These are phyloP conservation scores for Andricus quercusramuli DNA, from an alignment of 2,888 invertebrate genomes.

Conservation along the genomic window DNA sequence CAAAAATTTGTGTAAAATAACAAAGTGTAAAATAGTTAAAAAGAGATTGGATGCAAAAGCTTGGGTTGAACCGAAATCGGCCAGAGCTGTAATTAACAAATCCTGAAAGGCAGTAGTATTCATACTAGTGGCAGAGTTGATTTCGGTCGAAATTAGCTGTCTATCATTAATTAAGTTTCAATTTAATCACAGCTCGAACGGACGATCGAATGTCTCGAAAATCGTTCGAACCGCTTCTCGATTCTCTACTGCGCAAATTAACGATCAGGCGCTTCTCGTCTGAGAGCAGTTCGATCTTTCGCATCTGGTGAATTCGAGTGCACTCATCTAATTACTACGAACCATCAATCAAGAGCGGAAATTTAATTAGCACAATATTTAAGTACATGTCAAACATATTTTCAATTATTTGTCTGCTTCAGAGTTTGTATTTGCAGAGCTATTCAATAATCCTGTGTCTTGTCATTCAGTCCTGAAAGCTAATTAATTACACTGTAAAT, in stretches of 20 bases:
- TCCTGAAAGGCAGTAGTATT: slow-evolving; percentile 57
- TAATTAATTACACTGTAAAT: background rate
- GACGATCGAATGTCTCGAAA: slow-evolving; percentile 51
- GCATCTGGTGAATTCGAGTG: slow-evolving; percentile 34
- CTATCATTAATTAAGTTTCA: slow-evolving; percentile 64
- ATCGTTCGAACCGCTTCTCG: slow-evolving; percentile 37
- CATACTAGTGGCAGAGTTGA: slow-evolving; percentile 54
- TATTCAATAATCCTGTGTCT: background rate
- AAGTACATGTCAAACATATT: slow-evolving; percentile 10
- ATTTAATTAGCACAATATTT: slow-evolving; percentile 26
- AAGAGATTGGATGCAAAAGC: slow-evolving; percentile 12
- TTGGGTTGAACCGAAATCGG: slow-evolving; percentile 63
- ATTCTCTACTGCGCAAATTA: slow-evolving; percentile 20
- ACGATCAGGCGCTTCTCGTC: background rate
- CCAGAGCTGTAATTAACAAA: slow-evolving; percentile 66
- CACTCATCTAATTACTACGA: slow-evolving; percentile 22
- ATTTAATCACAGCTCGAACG: slow-evolving; percentile 56
- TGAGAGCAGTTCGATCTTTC: slow-evolving; percentile 38
- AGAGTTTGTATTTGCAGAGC: background rate
- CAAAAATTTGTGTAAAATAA: too few relatives aligned
- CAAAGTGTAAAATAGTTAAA: too few relatives aligned
- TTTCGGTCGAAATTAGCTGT: slow-evolving; percentile 61
- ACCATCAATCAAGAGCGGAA: slow-evolving; percentile 14
- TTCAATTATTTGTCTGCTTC: background rate
- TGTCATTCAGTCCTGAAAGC: background rate